These are phyloP conservation scores for Lynx canadensis DNA, from an alignment of 2,113 vertebrate species.

Conservation along the genomic window DNA sequence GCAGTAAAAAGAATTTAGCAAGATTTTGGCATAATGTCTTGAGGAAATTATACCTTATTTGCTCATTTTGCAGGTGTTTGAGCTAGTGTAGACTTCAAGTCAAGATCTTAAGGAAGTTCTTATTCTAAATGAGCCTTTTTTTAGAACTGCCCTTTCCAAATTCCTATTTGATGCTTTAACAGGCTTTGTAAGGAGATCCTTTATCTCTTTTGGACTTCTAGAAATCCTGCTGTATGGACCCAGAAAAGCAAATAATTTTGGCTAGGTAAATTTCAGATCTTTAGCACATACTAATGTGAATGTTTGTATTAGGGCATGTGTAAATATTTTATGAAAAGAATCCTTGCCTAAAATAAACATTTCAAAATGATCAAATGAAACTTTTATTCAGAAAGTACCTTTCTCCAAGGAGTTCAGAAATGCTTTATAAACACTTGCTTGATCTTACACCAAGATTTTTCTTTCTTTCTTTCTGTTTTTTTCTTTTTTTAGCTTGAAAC, in stretches of 20 bases:
- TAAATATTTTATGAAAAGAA: slow-evolving; percentile 71
- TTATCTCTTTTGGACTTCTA: slow-evolving; percentile 49
- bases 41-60: slow-evolving; percentile 9
- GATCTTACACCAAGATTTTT: slow-evolving; percentile 33
- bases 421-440: slow-evolving; percentile 50
- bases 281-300: slow-evolving; percentile 47
- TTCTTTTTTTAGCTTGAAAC: background rate
- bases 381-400: slow-evolving; percentile 52
- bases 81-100: background rate
- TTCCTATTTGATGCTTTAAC: background rate
- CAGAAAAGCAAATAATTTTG: slow-evolving; percentile 54
- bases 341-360: slow-evolving; percentile 62
- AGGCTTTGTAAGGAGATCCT: slow-evolving; percentile 41
- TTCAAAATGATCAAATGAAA: slow-evolving; percentile 58
- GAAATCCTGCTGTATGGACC: slow-evolving; percentile 50
- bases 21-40: background rate
- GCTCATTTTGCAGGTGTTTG: slow-evolving; percentile 47
- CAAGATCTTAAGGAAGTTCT: slow-evolving; percentile 17
- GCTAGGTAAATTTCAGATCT: slow-evolving; percentile 74
- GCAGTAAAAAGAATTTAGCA: slow-evolving; percentile 11
- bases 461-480: too few species aligned
- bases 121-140: slow-evolving; percentile 5
- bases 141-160: slow-evolving; percentile 49
- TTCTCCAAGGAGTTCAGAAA: slow-evolving; percentile 58
- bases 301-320: slow-evolving; percentile 29